Base-by-base conservation (phyloP, 2,113 vertebrate genomes). In the Hylia prasina region DNA sequence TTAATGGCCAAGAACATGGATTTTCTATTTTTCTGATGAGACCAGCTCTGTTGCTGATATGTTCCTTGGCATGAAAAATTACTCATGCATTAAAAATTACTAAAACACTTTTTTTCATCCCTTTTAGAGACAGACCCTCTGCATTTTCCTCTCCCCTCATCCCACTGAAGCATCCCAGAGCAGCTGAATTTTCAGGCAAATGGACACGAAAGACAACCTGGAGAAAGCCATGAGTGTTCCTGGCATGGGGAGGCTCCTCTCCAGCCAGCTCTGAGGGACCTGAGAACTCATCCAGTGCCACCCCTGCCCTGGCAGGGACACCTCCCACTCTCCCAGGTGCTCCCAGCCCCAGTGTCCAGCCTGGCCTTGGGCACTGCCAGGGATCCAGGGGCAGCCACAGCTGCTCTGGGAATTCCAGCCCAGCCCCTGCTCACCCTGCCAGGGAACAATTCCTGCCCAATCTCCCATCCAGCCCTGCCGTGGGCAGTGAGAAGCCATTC, bases 1-100 rank as follows among this genome's bases (percentile, higher is more conserved):
- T 64, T 79, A 45, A 87, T 48, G 48, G 9, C 58, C 22, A 50
- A 22, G 68, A 86, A 81, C 76, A 92, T 50, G 83, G 91, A 80
- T 94, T 96, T 94, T 89, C 89, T 90, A 53, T 94, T 79, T 76
- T 56, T 76, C n/a, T 76, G 75, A 61, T 53, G 82, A 91, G 79
- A 45, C 19, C 63, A 54, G 48, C 82, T 61, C 65, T 68, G 25
- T 33, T 84, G 53, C 61, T 78, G 72, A 51, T n/a, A 27, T 4
- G 33, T 68, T 84, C 37, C 75, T 82, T 56, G 53, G 65, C 70
- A 87, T 61, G n/a, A 72, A 40, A 85, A 65, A 90, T 94, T 82
- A 80, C 77, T 48, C 5, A 9, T 48, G 31, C 81, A 85, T 88
- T 79, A 93, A 87, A 87, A 85, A 89, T 90, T 57, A 79, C 40